Percentiles rank a stretch among this genome's conserved stretches.
phyloP scores from a whole-genome alignment of 2,888 invertebrate species.

The Dicyrtoma fusca region DNA sequence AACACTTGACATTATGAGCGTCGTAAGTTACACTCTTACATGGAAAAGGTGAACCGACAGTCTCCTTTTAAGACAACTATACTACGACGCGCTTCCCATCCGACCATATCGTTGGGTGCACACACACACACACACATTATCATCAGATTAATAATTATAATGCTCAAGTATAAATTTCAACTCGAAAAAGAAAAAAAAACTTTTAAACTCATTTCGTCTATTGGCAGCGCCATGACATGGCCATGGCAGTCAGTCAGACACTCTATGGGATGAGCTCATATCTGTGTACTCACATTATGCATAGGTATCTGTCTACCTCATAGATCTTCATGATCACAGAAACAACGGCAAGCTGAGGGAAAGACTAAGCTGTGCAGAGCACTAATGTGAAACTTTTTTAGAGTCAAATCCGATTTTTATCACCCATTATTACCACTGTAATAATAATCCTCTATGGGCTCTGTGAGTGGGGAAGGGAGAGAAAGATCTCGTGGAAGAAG shows the following conservation, averaged over 20 bases:
- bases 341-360: neutral
- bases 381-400: conserved; percentile 30
- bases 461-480: neutral
- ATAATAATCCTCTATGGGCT: neutral
- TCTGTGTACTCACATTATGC: too few relatives aligned
- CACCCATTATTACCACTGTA: conserved; percentile 32
- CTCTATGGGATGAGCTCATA: too few relatives aligned
- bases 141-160: conserved; percentile 46
- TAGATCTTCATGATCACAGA: too few relatives aligned
- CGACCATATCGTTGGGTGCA: conserved; percentile 38
- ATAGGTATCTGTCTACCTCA: too few relatives aligned
- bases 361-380: neutral
- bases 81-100: conserved; percentile 25
- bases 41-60: conserved; percentile 57
- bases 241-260: neutral
- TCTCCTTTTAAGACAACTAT: conserved; percentile 46
- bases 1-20: conserved; percentile 56
- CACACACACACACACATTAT: too few relatives aligned
- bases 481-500: neutral
- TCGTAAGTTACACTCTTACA: conserved; percentile 56
- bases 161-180: conserved; percentile 10
- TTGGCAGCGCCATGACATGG: conserved; percentile 10
- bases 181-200: conserved; percentile 7
- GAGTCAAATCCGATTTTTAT: conserved; percentile 42
- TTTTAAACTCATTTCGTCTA: conserved; percentile 27